Evolutionary conservation across 2,113 vertebrate species (phyloP), one percentile per base, ranked within the genome.

Genomic region (Pelvicachromis taeniatus): DNA sequence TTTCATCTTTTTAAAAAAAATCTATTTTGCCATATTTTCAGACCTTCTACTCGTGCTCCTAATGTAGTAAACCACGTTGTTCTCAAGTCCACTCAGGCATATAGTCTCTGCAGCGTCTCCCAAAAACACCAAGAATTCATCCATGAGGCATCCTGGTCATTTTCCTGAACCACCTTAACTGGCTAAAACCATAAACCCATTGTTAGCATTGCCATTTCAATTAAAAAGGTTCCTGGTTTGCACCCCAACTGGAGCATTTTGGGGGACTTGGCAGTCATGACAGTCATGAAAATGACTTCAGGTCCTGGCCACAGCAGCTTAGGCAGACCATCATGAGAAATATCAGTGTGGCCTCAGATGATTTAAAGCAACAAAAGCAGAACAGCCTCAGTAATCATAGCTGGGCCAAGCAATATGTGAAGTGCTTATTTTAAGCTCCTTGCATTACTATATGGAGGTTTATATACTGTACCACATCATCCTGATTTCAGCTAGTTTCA

Each of bases 341-440:
- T 86, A 52, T 81, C 23, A 42, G 23, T 55, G 38, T 63, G 70
- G 55, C 50, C 63, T 84, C 65, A 70, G 78, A 83, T 80, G 83
- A 31, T 86, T 84, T 77, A 70, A 77, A 70, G 42, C 65, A 81
- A 83, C 53, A 87, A 82, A 86, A 23, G 81, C 81, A 82, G 23
- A 82, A 80, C 75, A 29, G 86, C 26, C 55, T 70, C 68, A 52
- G 56, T 58, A 85, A 83, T 86, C 86, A 84, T 31, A 40, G 86
- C 81, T 31, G 56, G 65, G 73, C 68, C 31, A 17, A 35, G 52
- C 48, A 87, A 63, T 85, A 77, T 53, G 85, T 78, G 83, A 86
- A 77, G 55, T 50, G 70, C 53, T 88, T 58, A 80, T 63, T 87
- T 45, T 78, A 83, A 92, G 84, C 79, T 73, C 65, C 58, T 80